These are phyloP conservation scores for Chauna torquata DNA, from an alignment of 2,113 vertebrate species.

Conservation along the genomic window DNA sequence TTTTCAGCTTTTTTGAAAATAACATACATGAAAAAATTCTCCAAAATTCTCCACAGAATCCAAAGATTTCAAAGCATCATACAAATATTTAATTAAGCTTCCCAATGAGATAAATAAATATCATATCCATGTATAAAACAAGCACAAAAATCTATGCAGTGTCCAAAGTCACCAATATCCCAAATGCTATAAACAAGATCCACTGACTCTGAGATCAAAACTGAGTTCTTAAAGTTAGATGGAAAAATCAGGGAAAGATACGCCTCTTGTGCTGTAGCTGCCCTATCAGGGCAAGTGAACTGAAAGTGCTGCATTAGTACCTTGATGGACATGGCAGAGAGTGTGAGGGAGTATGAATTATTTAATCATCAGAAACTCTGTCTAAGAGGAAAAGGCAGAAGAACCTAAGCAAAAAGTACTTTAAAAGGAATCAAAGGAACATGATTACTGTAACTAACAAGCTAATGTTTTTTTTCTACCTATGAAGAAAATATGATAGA, in stretches of 20 bases:
- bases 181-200: not conserved
- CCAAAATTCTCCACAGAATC: not conserved
- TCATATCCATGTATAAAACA: not conserved
- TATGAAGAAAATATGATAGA: not conserved
- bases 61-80: not conserved
- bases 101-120: not conserved
- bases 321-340: not conserved
- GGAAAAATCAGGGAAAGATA: not conserved
- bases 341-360: not conserved
- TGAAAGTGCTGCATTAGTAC: not conserved
- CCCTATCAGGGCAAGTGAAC: not conserved
- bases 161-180: not conserved
- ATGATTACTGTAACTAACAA: not conserved
- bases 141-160: not conserved
- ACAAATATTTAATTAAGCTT: constrained; percentile 36
- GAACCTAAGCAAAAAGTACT: constrained; percentile 6
- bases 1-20: not conserved
- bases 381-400: not conserved
- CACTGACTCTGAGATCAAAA: not conserved
- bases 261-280: not conserved
- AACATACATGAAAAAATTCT: not conserved
- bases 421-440: constrained; percentile 15
- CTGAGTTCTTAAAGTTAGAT: not conserved
- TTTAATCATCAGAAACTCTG: not conserved
- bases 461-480: not conserved